Evolutionary conservation across 2,797 vertebrate genomes (phyloP), one percentile per base, ranked within the genome.

Genomic region (Micropoecilia bifurca): DNA sequence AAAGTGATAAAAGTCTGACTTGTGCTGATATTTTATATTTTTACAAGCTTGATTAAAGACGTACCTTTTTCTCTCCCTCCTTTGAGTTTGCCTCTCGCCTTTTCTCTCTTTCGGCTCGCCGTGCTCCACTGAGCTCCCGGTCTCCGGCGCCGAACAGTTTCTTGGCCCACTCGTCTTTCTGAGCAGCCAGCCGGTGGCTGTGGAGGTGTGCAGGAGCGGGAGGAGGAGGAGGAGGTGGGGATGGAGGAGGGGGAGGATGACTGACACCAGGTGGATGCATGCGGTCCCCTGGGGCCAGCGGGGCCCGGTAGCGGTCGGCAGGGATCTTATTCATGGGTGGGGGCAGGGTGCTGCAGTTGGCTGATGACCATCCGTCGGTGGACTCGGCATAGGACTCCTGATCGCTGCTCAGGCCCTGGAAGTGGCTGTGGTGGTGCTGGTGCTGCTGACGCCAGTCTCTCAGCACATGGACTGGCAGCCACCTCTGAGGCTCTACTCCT

Each of bases 291-390:
- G 93, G 86, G 80, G 91, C 92, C 80, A 95, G 87, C 1, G 97
- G 97, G 0, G 98, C 96, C 79, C 98, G 92, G 91, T 99, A 99
- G 81, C 98, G 97, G 92, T 99, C 99, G 0, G 99, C 98, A 0
- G 98, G 99, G 80, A 99, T 99, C 94, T 99, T 99, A 88, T 50
- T 99, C 98, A 99, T 99, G 47, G 99, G 99, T 0, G 99, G 98
- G 3, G 99, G 99, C 83, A 99, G 96, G 3, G 98, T 99, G 85
- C 98, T 97, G 72, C 98, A 99, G 94, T 99, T 99, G 4, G 98
- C 95, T 0, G 98, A 99, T 0, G 98, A 99, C 98, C 98, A 98
- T 59, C 99, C 99, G 0, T 99, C 99, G 0, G 99, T 99, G 69
- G 99, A 99, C 90, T 99, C 99, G 0, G 98, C 97, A 80, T 98